A percentile compares a stretch with the other conserved stretches of the same genome.
Conservation (phyloP, 2,888 invertebrate genomes). For the Polymixis lichenea region DNA sequence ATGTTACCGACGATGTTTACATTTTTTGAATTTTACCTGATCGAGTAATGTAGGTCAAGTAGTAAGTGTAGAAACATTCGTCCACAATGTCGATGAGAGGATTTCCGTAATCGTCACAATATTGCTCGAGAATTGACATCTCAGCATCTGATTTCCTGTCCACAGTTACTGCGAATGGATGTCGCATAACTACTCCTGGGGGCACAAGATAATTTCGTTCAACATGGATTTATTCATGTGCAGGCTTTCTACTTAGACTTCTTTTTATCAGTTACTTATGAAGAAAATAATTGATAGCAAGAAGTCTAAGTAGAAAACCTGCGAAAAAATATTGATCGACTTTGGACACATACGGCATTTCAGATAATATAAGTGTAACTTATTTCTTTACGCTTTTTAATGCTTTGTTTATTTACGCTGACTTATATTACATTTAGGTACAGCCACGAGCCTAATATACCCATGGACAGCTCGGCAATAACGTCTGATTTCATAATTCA, state of each 20-base stretch:
- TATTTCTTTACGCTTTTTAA: too few relatives aligned
- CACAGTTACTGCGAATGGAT: conserved; percentile 64
- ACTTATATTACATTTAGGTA: too few relatives aligned
- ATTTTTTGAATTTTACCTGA: too few relatives aligned
- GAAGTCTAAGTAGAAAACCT: too few relatives aligned
- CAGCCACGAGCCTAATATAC: not conserved
- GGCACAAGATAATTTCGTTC: not conserved
- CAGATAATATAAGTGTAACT: too few relatives aligned
- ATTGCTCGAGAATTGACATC: conserved; percentile 67
- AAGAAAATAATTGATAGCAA: too few relatives aligned
- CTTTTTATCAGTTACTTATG: too few relatives aligned
- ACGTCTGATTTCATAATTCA: not conserved
- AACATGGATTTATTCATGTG: not conserved
- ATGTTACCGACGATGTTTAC: too few relatives aligned
- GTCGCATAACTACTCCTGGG: conserved; percentile 63
- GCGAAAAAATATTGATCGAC: too few relatives aligned
- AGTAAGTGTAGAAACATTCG: conserved; percentile 72
- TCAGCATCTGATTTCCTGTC: conserved; percentile 70
- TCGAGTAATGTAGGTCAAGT: conserved; percentile 73
- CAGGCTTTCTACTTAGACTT: not conserved
- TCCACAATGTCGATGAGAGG: conserved; percentile 72
- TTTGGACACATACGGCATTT: too few relatives aligned
- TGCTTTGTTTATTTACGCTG: too few relatives aligned
- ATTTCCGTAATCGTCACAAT: conserved; percentile 64
- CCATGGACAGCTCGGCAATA: not conserved